Evolutionary conservation across 92 coral and sea anemone genomes (phyloP).

Genomic region (Anthopleura xanthogrammica): DNA sequence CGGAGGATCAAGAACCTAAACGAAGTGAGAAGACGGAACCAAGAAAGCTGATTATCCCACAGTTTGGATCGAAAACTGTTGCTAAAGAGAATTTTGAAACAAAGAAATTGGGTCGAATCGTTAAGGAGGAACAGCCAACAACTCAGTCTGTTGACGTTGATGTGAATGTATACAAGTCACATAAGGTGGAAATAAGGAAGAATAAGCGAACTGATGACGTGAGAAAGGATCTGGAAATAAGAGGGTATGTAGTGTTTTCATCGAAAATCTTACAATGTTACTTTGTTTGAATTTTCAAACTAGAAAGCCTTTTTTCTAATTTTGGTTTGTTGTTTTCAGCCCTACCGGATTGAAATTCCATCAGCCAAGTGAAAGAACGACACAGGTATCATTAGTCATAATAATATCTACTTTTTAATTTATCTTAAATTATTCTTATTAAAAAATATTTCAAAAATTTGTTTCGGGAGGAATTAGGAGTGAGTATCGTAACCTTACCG

Average conservation of each 20-base stretch:
- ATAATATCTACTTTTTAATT: not conserved
- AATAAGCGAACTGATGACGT: not conserved
- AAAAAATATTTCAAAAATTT: too few species aligned
- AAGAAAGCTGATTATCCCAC: conserved; percentile 5
- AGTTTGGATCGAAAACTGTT: not conserved
- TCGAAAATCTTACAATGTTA: not conserved
- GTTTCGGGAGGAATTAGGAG: too few species aligned
- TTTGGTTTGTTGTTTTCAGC: not conserved
- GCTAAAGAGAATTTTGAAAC: not conserved
- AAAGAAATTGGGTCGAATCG: not conserved
- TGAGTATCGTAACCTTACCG: too few species aligned
- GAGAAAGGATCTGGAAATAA: not conserved
- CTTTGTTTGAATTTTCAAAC: not conserved
- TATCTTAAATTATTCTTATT: too few species aligned
- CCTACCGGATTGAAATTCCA: not conserved
- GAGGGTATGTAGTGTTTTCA: not conserved
- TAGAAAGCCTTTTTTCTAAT: not conserved
- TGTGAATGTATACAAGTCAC: not conserved
- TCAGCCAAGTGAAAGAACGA: not conserved
- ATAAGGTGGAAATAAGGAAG: not conserved
- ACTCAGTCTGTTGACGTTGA: not conserved
- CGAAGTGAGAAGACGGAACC: not conserved
- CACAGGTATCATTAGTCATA: not conserved
- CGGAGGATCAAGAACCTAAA: not conserved
- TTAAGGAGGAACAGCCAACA: not conserved